These are phyloP conservation scores for Procambarus clarkii DNA, from an alignment of 1,140 invertebrate genomes.

Conservation along the genomic window DNA sequence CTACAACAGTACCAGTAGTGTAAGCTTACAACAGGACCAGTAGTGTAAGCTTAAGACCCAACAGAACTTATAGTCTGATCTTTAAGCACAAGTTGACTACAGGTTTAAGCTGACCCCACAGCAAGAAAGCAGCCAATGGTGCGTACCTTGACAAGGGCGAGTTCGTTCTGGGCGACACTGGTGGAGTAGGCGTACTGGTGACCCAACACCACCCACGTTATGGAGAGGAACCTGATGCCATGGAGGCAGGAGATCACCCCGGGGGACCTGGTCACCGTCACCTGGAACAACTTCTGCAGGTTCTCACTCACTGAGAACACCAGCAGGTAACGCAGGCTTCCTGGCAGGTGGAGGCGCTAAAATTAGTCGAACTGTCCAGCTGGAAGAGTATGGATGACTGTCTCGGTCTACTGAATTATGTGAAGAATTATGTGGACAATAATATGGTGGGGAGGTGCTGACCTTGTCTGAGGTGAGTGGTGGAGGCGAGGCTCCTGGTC, in stretches of 20 bases:
- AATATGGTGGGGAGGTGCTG: no score
- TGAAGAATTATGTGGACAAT: no score
- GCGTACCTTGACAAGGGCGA: constrained; percentile 1
- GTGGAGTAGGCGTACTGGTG: constrained; percentile 33
- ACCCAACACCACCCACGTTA: constrained; percentile 36
- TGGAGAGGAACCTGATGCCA: constrained; percentile 41
- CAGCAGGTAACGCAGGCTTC: constrained; percentile 5
- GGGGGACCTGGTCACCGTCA: neutral
- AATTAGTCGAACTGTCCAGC: no score
- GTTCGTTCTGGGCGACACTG: neutral
- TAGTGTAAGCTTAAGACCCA: no score
- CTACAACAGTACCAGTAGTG: no score
- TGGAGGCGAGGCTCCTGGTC: neutral
- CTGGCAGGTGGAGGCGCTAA: neutral
- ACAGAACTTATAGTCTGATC: neutral
- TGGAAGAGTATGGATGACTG: no score
- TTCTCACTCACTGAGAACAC: constrained; percentile 21
- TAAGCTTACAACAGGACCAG: no score
- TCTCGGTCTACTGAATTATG: no score
- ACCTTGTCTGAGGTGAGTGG: neutral
- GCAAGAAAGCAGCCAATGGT: no score
- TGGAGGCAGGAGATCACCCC: constrained; percentile 36
- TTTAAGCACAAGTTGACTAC: neutral
- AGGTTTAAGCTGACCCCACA: neutral
- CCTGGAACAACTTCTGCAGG: constrained; percentile 12